Conservation (phyloP, 2,113 vertebrate species). For the Pholis gunnellus region DNA sequence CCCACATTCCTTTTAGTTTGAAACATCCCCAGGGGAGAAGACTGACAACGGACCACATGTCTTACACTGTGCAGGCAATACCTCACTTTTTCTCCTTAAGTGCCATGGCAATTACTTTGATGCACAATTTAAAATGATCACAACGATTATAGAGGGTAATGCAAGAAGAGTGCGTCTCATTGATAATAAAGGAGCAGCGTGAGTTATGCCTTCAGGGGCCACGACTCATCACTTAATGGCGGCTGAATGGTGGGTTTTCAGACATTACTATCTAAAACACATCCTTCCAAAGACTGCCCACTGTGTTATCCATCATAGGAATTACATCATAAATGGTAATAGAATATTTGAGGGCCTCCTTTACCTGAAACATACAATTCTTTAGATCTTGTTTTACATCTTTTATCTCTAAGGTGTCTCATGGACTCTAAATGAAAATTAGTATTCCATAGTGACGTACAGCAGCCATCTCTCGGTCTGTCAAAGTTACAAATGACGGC, state of each 20-base stretch:
- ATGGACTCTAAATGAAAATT: slow-evolving; percentile 1
- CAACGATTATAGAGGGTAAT: slow-evolving; percentile 69
- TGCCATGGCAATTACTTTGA: slow-evolving; percentile 63
- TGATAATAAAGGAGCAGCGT: slow-evolving; percentile 71
- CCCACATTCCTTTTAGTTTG: slow-evolving; percentile 51
- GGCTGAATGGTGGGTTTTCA: slow-evolving; percentile 58
- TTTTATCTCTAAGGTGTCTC: slow-evolving; percentile 44
- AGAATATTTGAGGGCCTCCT: slow-evolving; percentile 56
- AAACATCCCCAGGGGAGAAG: slow-evolving; percentile 31
- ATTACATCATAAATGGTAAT: slow-evolving; percentile 59
- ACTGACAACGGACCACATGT: slow-evolving; percentile 41
- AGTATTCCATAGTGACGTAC: background rate
- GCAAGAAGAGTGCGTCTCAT: slow-evolving; percentile 50
- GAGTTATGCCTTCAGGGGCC: slow-evolving; percentile 64
- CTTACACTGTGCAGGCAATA: slow-evolving; percentile 17
- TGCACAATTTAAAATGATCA: slow-evolving; percentile 70
- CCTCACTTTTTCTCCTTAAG: slow-evolving; percentile 52
- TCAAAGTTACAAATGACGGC: slow-evolving; percentile 14
- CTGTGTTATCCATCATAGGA: slow-evolving; percentile 59
- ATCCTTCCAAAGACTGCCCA: slow-evolving; percentile 58
- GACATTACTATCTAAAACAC: slow-evolving; percentile 66
- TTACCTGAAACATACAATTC: slow-evolving; percentile 43
- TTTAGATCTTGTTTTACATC: slow-evolving; percentile 47
- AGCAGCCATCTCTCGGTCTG: slow-evolving; percentile 5
- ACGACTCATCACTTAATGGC: slow-evolving; percentile 66